Conservation (phyloP, 2,888 invertebrate species). For the Halictus ligatus region DNA sequence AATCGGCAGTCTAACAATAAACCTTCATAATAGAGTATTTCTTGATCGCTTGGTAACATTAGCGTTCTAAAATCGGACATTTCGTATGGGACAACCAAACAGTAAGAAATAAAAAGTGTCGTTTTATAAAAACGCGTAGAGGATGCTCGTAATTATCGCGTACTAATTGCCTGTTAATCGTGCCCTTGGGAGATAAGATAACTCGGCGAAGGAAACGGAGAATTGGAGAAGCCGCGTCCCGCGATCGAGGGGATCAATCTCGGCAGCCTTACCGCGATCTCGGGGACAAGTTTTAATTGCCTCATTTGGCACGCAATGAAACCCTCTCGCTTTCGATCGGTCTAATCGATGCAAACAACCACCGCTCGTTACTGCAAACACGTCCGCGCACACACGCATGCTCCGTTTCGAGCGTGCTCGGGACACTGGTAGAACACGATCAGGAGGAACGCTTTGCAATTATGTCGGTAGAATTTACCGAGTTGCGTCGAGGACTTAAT, state of each 20-base stretch:
- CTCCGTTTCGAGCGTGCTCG: background rate
- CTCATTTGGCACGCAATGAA: background rate
- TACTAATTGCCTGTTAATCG: constrained; percentile 44
- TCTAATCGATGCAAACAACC: constrained; percentile 28
- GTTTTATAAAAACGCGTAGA: background rate
- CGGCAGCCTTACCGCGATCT: constrained; percentile 8
- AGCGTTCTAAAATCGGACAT: background rate
- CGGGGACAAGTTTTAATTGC: constrained; percentile 21
- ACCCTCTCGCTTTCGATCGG: constrained; percentile 6
- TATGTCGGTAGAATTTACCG: background rate
- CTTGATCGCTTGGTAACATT: background rate
- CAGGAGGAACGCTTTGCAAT: background rate
- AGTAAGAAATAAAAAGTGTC: background rate
- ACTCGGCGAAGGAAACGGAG: background rate
- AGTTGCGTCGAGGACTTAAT: background rate
- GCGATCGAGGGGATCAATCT: constrained; percentile 24
- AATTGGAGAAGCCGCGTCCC: constrained; percentile 7
- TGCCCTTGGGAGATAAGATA: constrained; percentile 40
- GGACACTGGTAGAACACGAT: background rate
- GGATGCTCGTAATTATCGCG: background rate
- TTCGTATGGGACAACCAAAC: background rate
- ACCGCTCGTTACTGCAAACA: background rate
- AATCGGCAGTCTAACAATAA: background rate
- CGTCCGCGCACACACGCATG: background rate
- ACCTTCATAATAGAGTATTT: background rate